Base-by-base conservation (phyloP, 2,113 vertebrate genomes). In the Poeciliopsis prolifica region DNA sequence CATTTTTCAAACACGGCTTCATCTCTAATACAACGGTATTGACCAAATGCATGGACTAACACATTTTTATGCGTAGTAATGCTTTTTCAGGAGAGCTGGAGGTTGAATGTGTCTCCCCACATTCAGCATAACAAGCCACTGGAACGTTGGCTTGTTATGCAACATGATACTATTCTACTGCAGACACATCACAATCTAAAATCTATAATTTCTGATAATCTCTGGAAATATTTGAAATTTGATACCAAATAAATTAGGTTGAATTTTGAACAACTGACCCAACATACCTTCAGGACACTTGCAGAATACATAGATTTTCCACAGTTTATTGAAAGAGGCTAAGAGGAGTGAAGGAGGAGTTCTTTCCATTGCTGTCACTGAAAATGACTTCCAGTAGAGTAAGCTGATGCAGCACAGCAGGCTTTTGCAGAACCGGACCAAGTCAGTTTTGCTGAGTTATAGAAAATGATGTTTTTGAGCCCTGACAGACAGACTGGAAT, bases 351-450 rank as follows among this genome's bases (percentile, higher is more conserved):
- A 51, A 72, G 44, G 37, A 78, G 26, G 28, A 11, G 29, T 79
- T 84, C 54, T 83, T 85, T 88, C 77, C 87, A 83, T 69, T 28
- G 66, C 72, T 69, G 68, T 87, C 72, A 80, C 19, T 70, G 70
- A 79, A 86, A 86, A 88, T 83, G 54, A 88, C 73, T 80, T 86
- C 81, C 83, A 85, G 75, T 29, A 9, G 48, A 81, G 70, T 22
- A 0, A 71, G 75, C 66, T 77, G 78, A 83, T 79, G 71, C 68
- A 75, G 72, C 42, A 10, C 4, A 29, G 78, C 35, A 51, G 82
- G 44, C 61, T 54, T 70, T 70, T 51, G 44, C 76, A 76, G 61
- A 74, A 68, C 64, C 64, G 68, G 74, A 72, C 51, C 63, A 65
- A 85, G 69, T 75, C 73, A 79, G 60, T 88, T 87, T 58, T 82